These are phyloP conservation scores for Numenius arquata DNA, from an alignment of 2,113 vertebrate species.

Conservation along the genomic window DNA sequence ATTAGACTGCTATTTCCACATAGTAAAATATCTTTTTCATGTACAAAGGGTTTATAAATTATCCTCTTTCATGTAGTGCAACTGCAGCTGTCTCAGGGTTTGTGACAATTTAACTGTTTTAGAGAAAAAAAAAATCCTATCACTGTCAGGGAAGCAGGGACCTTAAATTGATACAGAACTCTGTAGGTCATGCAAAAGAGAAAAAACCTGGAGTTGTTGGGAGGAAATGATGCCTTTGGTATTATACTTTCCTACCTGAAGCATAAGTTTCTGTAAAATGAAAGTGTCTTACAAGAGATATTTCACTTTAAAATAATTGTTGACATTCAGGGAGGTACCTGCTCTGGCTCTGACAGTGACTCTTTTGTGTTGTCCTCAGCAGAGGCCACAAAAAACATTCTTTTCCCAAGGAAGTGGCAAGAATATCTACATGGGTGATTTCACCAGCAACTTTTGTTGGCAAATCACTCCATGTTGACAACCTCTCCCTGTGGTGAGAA, in stretches of 20 bases:
- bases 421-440: background rate
- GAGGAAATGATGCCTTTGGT: background rate
- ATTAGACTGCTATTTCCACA: background rate
- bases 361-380: background rate
- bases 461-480: background rate
- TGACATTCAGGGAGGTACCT: background rate
- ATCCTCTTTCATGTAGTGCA: background rate
- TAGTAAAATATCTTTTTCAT: background rate
- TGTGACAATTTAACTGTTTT: background rate
- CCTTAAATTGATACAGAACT: background rate
- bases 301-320: background rate
- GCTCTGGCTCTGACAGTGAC: background rate
- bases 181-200: background rate
- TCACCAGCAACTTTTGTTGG: background rate
- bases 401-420: background rate
- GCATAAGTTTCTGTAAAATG: background rate
- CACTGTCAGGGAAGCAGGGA: background rate
- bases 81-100: background rate
- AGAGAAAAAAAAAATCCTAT: background rate
- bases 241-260: background rate
- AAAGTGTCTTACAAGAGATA: background rate
- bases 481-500: background rate
- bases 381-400: background rate
- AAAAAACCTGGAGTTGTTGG: background rate
- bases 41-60: background rate